Conservation (phyloP, 2,113 vertebrate genomes). For the Candoia aspera region DNA sequence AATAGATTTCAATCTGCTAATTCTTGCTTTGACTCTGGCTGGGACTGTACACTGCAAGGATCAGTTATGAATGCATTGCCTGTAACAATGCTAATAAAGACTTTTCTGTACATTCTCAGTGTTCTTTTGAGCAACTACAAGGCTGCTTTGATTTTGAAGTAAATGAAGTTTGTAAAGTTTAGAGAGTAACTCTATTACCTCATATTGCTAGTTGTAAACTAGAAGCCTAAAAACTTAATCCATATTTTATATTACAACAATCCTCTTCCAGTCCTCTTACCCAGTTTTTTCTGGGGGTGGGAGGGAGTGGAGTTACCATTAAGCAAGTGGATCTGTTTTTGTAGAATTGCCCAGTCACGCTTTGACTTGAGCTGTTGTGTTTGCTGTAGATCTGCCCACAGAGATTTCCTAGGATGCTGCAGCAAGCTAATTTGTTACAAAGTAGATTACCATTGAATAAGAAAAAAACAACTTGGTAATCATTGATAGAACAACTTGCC, state of each 20-base stretch:
- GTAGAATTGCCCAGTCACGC: not conserved
- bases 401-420: not conserved
- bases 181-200: not conserved
- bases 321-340: not conserved
- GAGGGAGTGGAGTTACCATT: not conserved
- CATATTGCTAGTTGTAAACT: not conserved
- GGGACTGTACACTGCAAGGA: conserved; percentile 74
- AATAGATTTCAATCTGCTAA: conserved; percentile 69
- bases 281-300: not conserved
- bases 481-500: not conserved
- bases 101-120: conserved; percentile 69
- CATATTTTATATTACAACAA: not conserved
- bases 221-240: not conserved
- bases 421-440: not conserved
- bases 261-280: not conserved
- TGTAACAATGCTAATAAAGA: conserved; percentile 84
- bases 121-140: not conserved
- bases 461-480: not conserved
- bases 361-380: not conserved
- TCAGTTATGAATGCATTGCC: conserved; percentile 74
- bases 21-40: conserved; percentile 70
- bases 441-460: not conserved
- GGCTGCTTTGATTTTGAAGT: not conserved
- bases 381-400: not conserved
- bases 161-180: not conserved